Percentiles rank a stretch among this genome's conserved stretches.
Evolutionary conservation across 2,888 invertebrate genomes (phyloP).

Genomic region (Rotaria magnacalcarata): DNA sequence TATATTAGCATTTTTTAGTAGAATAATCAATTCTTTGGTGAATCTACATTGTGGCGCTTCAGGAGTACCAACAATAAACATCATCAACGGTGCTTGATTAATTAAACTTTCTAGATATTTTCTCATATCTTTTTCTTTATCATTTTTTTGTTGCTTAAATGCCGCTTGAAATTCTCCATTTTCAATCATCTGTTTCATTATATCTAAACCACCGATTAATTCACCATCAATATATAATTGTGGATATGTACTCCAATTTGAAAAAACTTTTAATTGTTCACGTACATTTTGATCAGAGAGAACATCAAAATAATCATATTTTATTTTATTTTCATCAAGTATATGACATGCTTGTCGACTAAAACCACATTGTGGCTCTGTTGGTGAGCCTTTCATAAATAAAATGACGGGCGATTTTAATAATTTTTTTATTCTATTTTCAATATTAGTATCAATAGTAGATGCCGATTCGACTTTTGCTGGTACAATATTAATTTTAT

Average conservation of each 20-base stretch:
- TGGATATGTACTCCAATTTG: slow-evolving; percentile 47
- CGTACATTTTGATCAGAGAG: slow-evolving; percentile 44
- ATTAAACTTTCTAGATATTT: slow-evolving; percentile 35
- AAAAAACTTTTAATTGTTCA: slow-evolving; percentile 43
- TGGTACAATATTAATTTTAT: background rate
- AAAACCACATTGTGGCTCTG: slow-evolving; percentile 90
- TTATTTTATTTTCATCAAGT: slow-evolving; percentile 89
- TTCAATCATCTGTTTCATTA: slow-evolving; percentile 43
- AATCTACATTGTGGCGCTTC: slow-evolving; percentile 92
- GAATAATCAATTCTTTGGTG: slow-evolving; percentile 92
- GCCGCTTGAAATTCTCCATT: slow-evolving; percentile 42
- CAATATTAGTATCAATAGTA: background rate
- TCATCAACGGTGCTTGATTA: slow-evolving; percentile 60
- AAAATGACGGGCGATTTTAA: slow-evolving; percentile 41
- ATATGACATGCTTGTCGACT: slow-evolving; percentile 96
- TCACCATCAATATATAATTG: slow-evolving; percentile 40
- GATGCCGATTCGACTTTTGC: background rate
- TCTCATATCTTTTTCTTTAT: background rate
- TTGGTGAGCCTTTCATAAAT: slow-evolving; percentile 96
- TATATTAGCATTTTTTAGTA: slow-evolving; percentile 71
- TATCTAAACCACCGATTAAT: slow-evolving; percentile 46
- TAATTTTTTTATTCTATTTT: slow-evolving; percentile 36
- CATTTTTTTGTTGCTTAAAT: background rate
- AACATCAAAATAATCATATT: slow-evolving; percentile 63
- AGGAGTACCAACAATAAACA: slow-evolving; percentile 97